Evolutionary conservation across 2,113 vertebrate species (phyloP), one percentile per base, ranked within the genome.

Genomic region (Struthio camelus): DNA sequence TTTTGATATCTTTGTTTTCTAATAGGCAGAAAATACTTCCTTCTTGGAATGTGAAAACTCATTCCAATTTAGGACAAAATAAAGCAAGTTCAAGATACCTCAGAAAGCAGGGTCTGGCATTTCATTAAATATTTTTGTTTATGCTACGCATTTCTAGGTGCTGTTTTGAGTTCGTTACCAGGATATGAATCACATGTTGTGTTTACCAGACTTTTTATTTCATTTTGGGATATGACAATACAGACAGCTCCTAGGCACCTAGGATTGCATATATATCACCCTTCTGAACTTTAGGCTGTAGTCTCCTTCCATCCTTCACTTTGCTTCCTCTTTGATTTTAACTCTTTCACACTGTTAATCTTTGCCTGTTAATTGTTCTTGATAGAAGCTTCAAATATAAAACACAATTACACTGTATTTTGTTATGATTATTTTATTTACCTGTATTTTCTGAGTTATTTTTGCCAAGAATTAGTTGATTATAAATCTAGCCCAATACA

Each of bases 151-250:
- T 87, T 85, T 58, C 19, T 65, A 61, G 18, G 42, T 95, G 19
- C 23, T 93, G n/a, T 50, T 93, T 61, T 94, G 77, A 92, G 16
- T 75, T 90, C 46, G 36, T 65, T 91, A 70, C 13, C 61, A 94
- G 96, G 86, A 97, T 90, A 27, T 97, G 95, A 97, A 50, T 98
- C 83, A 96, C 30, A 4, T 89, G 44, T 90, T 97, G 40, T 93
- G 10, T 76, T 97, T 93, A 69, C 44, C 40, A n/a, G 23, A 32
- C 13, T 34, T 92, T 85, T 44, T 85, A 51, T 64, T 78, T 70
- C 7, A 14, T 96, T 91, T 80, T 58, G 20, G 81, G 38, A 44
- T 58, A 50, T 82, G 40, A 56, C 24, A 59, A 59, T 66, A 79
- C 8, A 87, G 66, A 40, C 15, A 91, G 24, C 67, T 90, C 42